Evolutionary conservation across 2,797 vertebrate genomes (phyloP), one percentile per base, ranked within the genome.

Genomic region (Lophotriccus pileatus): DNA sequence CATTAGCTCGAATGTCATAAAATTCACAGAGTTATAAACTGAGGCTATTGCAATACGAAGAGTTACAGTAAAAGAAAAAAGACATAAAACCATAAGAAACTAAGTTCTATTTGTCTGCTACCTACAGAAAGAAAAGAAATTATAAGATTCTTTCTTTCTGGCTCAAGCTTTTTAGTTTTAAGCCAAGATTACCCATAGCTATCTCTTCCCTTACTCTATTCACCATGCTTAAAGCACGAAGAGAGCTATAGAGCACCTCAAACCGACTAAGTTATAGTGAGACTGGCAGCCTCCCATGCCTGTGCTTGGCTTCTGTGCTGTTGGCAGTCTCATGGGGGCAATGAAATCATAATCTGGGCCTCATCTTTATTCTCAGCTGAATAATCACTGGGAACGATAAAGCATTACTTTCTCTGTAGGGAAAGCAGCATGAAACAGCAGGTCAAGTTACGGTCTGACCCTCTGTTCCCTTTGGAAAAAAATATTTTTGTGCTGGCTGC

Each of bases 311-410:
- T 72, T 91, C 22, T 75, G 23, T 75, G 41, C 68, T 70, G 64
- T 34, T 56, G 62, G 64, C 24, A 74, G 91, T 91, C 89, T 81
- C 89, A 32, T 30, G 62, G 46, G 87, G 70, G 86, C n/a, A 94
- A 76, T 32, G 32, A 94, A 89, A 87, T 43, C 0, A 1, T 80
- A 85, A 94, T 94, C 79, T 73, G 58, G 46, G 37, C 49, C 30
- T 79, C 84, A 92, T 89, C 74, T 94, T 94, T 81, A 93, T 90
- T 94, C 73, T 94, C 90, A 84, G 93, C 50, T 95, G 90, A 80
- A 78, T 88, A 94, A 94, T 90, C 94, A 94, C 90, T 75, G 73
- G 58, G 50, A 91, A 90, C 24, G 53, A 90, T 90, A 88, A 86
- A 94, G 73, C 55, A 46, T 63, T 89, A 87, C 46, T 81, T 89